phyloP scores from a whole-genome alignment of 1,140 invertebrate species.

The Platorchestia sp. region DNA sequence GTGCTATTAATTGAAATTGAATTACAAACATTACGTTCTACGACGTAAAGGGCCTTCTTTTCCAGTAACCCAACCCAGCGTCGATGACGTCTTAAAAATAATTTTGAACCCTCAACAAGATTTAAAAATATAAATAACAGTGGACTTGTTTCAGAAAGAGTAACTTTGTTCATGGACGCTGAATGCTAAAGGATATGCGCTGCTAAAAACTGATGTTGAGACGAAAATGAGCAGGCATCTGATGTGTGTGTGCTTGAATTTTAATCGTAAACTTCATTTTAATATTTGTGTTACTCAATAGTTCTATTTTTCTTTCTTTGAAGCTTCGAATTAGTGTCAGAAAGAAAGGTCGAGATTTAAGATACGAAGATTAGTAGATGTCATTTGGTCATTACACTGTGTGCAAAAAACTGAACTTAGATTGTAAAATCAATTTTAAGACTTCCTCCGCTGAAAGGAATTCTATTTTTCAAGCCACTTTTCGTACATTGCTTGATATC shows the following conservation, averaged over 20 bases:
- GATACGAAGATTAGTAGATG: neutral
- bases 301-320: neutral
- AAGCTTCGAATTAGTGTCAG: neutral
- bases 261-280: neutral
- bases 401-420: neutral
- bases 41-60: neutral
- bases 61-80: neutral
- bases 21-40: neutral
- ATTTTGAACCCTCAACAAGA: neutral
- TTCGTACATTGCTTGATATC: neutral
- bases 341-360: neutral
- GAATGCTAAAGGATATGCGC: too few relatives aligned
- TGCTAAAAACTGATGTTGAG: neutral
- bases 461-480: neutral
- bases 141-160: neutral
- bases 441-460: neutral
- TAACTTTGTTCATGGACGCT: too few relatives aligned
- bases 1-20: neutral
- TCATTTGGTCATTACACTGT: neutral
- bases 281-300: neutral
- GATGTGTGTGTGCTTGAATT: neutral
- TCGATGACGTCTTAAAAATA: neutral
- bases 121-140: neutral
- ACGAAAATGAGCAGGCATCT: neutral
- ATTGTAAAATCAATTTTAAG: neutral